phyloP scores from a whole-genome alignment of 2,113 vertebrate genomes.

The Dipodomys merriami region DNA sequence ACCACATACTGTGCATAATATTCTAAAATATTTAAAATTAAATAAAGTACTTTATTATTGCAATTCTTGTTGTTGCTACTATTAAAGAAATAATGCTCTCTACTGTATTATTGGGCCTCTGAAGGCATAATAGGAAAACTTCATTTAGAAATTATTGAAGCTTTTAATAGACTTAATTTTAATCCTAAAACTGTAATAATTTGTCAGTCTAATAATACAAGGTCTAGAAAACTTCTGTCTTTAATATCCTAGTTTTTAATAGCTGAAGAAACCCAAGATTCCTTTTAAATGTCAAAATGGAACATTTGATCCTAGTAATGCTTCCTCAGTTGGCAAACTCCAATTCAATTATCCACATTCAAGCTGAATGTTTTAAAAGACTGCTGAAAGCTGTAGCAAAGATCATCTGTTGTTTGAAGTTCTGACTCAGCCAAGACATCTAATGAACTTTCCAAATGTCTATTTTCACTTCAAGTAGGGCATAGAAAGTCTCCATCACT shows the following conservation, averaged over 20 bases:
- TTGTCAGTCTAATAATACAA: conserved; percentile 8
- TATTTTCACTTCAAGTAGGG: background rate
- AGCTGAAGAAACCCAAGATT: conserved; percentile 29
- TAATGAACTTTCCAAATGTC: background rate
- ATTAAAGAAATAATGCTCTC: background rate
- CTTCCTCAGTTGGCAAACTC: conserved; percentile 40
- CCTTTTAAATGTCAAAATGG: conserved; percentile 48
- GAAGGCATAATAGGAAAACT: conserved; percentile 28
- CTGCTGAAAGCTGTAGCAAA: conserved; percentile 13
- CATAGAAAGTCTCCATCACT: background rate
- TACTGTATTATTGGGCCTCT: background rate
- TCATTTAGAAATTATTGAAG: background rate
- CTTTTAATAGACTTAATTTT: conserved; percentile 41
- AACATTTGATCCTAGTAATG: conserved; percentile 18
- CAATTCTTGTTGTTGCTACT: background rate
- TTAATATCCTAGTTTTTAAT: conserved; percentile 23
- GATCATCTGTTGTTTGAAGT: conserved; percentile 3
- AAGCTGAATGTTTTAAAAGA: conserved; percentile 15
- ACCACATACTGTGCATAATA: conserved; percentile 64
- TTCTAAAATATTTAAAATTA: background rate
- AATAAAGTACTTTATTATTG: background rate
- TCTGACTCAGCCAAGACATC: background rate
- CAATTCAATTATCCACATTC: conserved; percentile 53
- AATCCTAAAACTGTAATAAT: background rate
- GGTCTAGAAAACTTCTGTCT: background rate